A percentile compares a stretch with the other conserved stretches of the same genome.
Evolutionary conservation across 2,113 vertebrate species (phyloP).

Genomic region (Sula dactylatra): DNA sequence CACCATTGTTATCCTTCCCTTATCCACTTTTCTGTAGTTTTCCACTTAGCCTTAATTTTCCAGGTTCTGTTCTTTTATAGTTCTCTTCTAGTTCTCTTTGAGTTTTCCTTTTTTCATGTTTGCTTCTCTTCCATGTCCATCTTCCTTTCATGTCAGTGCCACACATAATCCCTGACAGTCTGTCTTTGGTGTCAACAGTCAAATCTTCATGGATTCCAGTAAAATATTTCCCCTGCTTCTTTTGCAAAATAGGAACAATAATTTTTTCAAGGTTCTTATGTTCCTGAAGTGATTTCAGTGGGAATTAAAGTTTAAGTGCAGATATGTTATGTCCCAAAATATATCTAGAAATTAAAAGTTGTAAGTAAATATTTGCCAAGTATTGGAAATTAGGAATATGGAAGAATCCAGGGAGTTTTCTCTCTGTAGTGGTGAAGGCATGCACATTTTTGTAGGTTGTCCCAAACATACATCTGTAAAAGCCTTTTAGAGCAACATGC

Average conservation of each 20-base stretch:
- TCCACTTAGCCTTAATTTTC: background rate
- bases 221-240: background rate
- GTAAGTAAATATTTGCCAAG: background rate
- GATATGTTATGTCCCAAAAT: background rate
- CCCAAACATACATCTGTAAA: background rate
- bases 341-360: background rate
- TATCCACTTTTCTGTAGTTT: background rate
- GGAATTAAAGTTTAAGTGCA: background rate
- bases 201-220: background rate
- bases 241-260: background rate
- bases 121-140: background rate
- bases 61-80: background rate
- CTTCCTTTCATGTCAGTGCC: background rate
- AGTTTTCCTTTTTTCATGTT: background rate
- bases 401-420: background rate
- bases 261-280: background rate
- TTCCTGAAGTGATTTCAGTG: background rate
- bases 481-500: background rate
- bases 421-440: background rate
- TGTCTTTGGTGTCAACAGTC: background rate
- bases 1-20: background rate
- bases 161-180: background rate
- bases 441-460: background rate
- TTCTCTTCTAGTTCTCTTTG: background rate
- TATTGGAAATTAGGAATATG: background rate